Evolutionary conservation across 2,888 invertebrate species (phyloP), one percentile per base, ranked within the genome.

Genomic region (Nephrocerus scutellatus): DNA sequence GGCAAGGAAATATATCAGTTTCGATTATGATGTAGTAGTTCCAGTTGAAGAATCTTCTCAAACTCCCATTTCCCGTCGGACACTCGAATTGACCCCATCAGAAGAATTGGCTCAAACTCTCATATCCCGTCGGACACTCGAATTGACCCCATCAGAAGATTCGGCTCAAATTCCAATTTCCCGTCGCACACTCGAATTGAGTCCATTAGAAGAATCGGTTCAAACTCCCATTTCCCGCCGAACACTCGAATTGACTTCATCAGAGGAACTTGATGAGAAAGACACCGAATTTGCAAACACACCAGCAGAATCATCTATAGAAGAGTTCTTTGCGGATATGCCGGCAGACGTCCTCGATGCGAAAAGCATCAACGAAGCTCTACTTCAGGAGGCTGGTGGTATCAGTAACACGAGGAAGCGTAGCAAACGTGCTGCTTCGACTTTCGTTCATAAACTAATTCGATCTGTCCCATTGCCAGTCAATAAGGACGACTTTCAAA

Each of bases 401-500:
- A n/a, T 31, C 2, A 36, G n/a, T 4, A 1, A 26, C 9, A 35
- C 5, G 2, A 9, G 18, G 0, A 30, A 6, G 1, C 33, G 46
- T 2, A 41, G 25, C 2, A 47, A 36, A 12, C 57, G 57, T 0
- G 41, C 52, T 2, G 53, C 55, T 9, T 43, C 47, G 16, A 60
- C 57, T 38, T 59, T 64, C 44, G 52, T 63, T 6, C 64, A 64
- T 32, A 66, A 64, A 26, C 40, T 64, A 6, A 46, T 63, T 9
- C 56, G 64, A 20, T 60, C 64, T 0, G 55, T 59, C 30, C 60
- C 66, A 4, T 30, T 51, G 8, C 51, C 57, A 2, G 47, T 54
- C 3, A 55, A 50, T 13, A 56, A 57, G 5, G 57, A 56, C 9
- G 53, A 55, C 18, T 19, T 56, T 12, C 9, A 52, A 37, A 53